Percentiles rank a stretch among this genome's conserved stretches.
Conservation (phyloP, 2,113 vertebrate genomes). For the Chaetops frenatus region DNA sequence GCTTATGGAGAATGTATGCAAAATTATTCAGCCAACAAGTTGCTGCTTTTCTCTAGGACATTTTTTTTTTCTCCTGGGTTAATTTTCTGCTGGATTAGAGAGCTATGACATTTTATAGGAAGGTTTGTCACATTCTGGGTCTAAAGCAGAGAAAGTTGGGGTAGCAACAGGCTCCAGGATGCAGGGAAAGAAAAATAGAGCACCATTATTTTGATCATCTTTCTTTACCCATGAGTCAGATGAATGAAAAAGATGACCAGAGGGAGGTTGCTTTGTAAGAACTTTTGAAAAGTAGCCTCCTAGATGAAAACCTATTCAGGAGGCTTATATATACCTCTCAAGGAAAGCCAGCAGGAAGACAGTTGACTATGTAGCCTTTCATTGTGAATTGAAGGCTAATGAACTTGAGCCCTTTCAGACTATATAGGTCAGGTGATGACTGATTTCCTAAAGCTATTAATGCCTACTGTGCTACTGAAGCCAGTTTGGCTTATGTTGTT, state of each 20-base stretch:
- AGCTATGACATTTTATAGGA: neutral
- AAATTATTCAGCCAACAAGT: neutral
- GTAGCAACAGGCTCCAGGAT: neutral
- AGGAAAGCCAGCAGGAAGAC: neutral
- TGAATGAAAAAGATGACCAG: neutral
- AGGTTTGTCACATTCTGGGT: accelerated
- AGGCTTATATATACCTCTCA: neutral
- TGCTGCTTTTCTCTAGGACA: neutral
- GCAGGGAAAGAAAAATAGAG: neutral
- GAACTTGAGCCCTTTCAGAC: neutral
- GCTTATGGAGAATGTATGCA: neutral
- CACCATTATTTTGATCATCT: neutral
- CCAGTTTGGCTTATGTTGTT: neutral
- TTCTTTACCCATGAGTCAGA: neutral
- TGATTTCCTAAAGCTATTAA: neutral
- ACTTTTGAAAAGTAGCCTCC: neutral
- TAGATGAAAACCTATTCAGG: neutral
- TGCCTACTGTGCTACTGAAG: neutral
- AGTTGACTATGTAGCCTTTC: neutral
- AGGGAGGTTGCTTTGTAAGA: neutral
- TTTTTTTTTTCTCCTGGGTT: neutral
- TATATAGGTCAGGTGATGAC: neutral
- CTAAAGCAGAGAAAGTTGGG: neutral
- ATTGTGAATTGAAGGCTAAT: neutral
- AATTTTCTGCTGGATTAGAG: neutral